Base-by-base conservation (phyloP, 1,140 invertebrate genomes). In the Oedothorax gibbosus region DNA sequence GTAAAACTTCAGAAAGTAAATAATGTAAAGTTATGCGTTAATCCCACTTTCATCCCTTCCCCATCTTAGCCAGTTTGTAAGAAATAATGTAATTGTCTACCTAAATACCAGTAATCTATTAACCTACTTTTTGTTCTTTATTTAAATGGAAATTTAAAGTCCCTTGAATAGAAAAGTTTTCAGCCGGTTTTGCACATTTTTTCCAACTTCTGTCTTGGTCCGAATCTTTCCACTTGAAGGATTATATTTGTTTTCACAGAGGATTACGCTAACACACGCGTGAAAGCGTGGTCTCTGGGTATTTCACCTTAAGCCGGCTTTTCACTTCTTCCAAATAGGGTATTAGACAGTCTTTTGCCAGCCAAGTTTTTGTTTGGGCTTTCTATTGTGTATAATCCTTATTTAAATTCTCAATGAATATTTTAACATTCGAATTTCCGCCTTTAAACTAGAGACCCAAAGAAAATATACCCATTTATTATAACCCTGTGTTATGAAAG, bases 391-490 rank as follows among this genome's bases (percentile, higher is more conserved):
- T 66, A 53, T 79, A 79, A 79, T 79, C 77, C 64, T 79, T 49
- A 79, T 79, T 79, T 68, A 79, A 79, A 79, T 79, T 79, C 77
- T 56, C 77, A 54, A 79, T 68, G 77, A 68, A 79, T 79, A 79
- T 68, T 66, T 68, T 79, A 77, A 51, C 75, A 65, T 77, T 51
- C 75, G 51, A 68, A 79, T 35, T 68, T 79, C 77, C 64, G 49
- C 53, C 51, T 12, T 51, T 51, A n/a, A 14, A 79, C 64, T 66
- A 79, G 56, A 79, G 77, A 6, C 65, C 60, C 50, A 66, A 66
- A 64, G 75, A 66, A 79, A 68, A 50, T 79, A 14, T 77, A 50
- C 7, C 64, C 73, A 64, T 62, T 77, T 77, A 35, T 77, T 64
- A 75, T n/a, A 18, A 1, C 35, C 35, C 5, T 9, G 14, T n/a